Evolutionary conservation across 1,140 invertebrate species (phyloP).

Genomic region (Popillia japonica): DNA sequence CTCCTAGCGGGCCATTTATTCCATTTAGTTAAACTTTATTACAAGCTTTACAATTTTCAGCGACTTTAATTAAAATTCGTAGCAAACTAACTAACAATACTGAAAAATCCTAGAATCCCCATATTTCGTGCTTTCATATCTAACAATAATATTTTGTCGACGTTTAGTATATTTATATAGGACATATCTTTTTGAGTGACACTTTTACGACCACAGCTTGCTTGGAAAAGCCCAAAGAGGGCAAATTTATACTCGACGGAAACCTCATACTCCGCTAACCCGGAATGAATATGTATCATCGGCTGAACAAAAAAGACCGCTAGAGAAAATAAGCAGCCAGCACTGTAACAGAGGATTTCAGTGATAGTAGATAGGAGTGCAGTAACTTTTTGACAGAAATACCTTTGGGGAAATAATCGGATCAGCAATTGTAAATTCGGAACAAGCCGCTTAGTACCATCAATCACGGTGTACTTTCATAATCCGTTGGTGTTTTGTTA

Average conservation of each 20-base stretch:
- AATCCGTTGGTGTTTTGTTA: slow-evolving; percentile 17
- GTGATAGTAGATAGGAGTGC: too few species aligned
- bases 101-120: too few species aligned
- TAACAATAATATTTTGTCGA: too few species aligned
- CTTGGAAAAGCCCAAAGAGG: neutral
- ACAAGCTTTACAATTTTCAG: too few species aligned
- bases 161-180: too few species aligned
- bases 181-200: slow-evolving; percentile 15
- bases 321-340: slow-evolving; percentile 10
- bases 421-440: slow-evolving; percentile 26
- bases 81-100: too few species aligned
- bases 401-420: slow-evolving; percentile 10
- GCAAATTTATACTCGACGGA: neutral
- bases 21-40: too few species aligned
- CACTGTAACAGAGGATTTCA: neutral
- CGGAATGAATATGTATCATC: slow-evolving; percentile 20
- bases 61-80: too few species aligned
- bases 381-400: neutral
- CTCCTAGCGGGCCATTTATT: too few species aligned
- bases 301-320: neutral
- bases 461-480: neutral
- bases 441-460: slow-evolving; percentile 23
- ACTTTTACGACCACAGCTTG: neutral
- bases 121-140: too few species aligned
- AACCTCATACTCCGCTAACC: neutral